Conservation (phyloP, 2,113 vertebrate genomes). For the Dolichotis patagonum region DNA sequence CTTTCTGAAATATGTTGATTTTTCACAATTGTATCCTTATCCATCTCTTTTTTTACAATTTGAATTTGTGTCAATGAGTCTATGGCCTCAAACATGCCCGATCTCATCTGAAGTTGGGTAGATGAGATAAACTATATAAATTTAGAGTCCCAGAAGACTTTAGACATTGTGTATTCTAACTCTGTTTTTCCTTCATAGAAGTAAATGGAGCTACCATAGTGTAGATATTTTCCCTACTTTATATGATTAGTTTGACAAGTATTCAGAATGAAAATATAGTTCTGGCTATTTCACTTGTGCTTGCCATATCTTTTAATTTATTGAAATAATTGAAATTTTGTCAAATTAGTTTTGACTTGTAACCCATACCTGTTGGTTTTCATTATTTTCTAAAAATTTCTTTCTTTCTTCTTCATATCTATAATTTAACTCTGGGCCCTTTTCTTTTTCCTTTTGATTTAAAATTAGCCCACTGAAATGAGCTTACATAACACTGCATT, state of each 20-base stretch:
- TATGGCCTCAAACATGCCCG: neutral
- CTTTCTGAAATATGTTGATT: neutral
- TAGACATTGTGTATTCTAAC: neutral
- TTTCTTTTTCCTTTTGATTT: neutral
- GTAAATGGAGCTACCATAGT: neutral
- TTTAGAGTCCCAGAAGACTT: neutral
- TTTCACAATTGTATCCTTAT: neutral
- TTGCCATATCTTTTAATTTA: neutral
- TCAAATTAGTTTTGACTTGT: constrained; percentile 20
- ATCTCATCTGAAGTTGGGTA: neutral
- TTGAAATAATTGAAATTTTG: neutral
- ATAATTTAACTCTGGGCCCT: neutral
- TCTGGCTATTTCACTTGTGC: neutral
- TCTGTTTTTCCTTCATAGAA: neutral
- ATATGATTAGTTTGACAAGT: neutral
- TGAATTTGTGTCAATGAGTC: neutral
- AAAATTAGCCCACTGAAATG: neutral
- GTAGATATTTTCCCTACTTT: neutral
- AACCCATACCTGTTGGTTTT: neutral
- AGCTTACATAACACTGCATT: neutral
- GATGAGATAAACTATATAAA: neutral
- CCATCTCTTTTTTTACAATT: neutral
- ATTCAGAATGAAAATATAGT: neutral
- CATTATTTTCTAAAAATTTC: neutral
- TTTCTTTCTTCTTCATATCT: constrained; percentile 7